phyloP scores from a whole-genome alignment of 2,888 invertebrate genomes.

The Cheilosia scutellata region DNA sequence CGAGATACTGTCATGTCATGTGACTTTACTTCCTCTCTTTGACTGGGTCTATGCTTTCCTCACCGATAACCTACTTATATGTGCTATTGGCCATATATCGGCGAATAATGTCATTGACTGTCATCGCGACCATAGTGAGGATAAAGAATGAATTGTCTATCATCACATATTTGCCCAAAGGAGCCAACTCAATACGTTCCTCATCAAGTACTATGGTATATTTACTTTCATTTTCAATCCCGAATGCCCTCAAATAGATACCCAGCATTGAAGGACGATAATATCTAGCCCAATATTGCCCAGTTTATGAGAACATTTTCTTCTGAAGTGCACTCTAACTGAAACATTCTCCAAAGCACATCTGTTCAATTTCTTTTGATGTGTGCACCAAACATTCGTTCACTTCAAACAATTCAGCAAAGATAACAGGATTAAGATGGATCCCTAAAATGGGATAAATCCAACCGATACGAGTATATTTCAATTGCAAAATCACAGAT shows the following conservation, averaged over 20 bases:
- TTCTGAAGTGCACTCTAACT: not conserved
- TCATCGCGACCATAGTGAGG: no score
- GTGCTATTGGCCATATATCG: no score
- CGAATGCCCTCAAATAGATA: not conserved
- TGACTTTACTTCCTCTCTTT: no score
- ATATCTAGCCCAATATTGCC: not conserved
- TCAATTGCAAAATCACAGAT: constrained; percentile 42
- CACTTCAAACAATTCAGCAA: constrained; percentile 27
- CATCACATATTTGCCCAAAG: no score
- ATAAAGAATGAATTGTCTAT: no score
- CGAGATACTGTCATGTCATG: no score
- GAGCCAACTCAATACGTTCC: no score
- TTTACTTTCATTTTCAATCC: no score
- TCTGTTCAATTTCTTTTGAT: not conserved
- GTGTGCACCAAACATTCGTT: constrained; percentile 7
- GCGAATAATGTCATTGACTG: no score
- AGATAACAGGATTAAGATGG: constrained; percentile 46
- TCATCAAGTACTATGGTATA: no score
- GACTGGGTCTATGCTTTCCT: no score
- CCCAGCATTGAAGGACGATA: not conserved
- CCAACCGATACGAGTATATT: constrained; percentile 23
- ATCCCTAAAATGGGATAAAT: constrained; percentile 36
- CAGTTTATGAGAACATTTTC: not conserved
- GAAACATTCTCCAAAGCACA: constrained; percentile 4
- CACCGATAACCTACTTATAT: no score